Base-by-base conservation (phyloP, 2,888 invertebrate species). In the Muscina levida region DNA sequence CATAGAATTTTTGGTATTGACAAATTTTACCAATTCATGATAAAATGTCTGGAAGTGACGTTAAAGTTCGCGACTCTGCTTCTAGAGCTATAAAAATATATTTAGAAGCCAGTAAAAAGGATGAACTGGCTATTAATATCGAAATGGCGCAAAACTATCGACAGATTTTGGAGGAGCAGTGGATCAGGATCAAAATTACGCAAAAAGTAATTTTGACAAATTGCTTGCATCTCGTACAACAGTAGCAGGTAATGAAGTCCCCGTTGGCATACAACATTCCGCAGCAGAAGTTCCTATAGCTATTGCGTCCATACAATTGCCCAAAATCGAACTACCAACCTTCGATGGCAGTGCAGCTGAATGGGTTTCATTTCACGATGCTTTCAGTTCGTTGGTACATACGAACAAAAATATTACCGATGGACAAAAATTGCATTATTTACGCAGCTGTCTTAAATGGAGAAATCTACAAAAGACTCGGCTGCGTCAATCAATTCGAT, bases 281-380 rank as follows among this genome's bases (percentile, higher is more conserved):
- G 13, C 44, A 11, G 44, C 44, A n/a, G 44, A 44, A n/a, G 44
- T 44, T 5, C 44, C 44, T n/a, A n/a, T 44, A 44, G 44, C 44
- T n/a, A 44, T n/a, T 44, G 44, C 44, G 44, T 44, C 44, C 44
- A 72, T 76, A 48, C 44, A 73, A 24, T 31, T 76, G n/a, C n/a
- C n/a, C n/a, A n/a, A n/a, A n/a, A n/a, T n/a, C n/a, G n/a, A n/a
- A n/a, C n/a, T n/a, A n/a, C 79, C 79, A 0, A 37, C 71, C 8
- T 79, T 82, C 19, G 13, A 44, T 11, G 79, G 79, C 10, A 57
- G 75, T 44, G 44, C 82, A 1, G 72, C 65, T 10, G 66, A 77
- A 8, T 78, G 78, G 78, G 31, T 42, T n/a, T 56, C 74, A 24
- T 78, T 80, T 62, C 17, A 66, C 15, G 77, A 80, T 15, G 77